These are phyloP conservation scores for Andricus quercusramuli DNA, from an alignment of 2,888 invertebrate species.

Conservation along the genomic window DNA sequence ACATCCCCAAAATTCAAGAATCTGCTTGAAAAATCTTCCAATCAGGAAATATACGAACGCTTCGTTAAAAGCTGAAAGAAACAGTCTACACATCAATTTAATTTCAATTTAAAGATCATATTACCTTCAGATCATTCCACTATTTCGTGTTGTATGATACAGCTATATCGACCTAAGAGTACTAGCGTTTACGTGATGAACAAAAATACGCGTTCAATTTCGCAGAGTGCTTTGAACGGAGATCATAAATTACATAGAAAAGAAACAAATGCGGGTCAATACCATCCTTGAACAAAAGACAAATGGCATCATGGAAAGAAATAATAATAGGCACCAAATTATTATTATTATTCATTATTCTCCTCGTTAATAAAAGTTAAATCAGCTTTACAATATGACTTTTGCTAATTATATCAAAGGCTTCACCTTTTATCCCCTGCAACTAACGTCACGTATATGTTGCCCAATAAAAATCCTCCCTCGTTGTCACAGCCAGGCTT, in stretches of 20 bases:
- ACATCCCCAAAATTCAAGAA: too few relatives aligned
- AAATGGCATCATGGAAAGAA: not conserved
- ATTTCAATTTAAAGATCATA: not conserved
- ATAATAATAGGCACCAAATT: not conserved
- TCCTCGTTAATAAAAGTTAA: not conserved
- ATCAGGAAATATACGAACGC: too few relatives aligned
- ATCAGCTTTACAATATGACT: not conserved
- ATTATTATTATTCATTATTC: not conserved
- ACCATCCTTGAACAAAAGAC: slow-evolving; percentile 46
- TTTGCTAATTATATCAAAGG: not conserved
- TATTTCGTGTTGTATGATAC: not conserved
- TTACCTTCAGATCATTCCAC: not conserved
- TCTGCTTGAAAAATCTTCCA: too few relatives aligned
- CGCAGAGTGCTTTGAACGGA: slow-evolving; percentile 61
- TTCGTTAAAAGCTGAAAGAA: too few relatives aligned
- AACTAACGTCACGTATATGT: not conserved
- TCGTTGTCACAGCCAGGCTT: not conserved
- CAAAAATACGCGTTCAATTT: slow-evolving; percentile 66
- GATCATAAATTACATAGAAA: slow-evolving; percentile 61
- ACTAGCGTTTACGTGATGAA: slow-evolving; percentile 8
- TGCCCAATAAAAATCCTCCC: not conserved
- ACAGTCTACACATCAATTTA: too few relatives aligned
- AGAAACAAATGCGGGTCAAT: slow-evolving; percentile 60
- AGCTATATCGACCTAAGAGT: not conserved
- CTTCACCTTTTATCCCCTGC: not conserved